These are phyloP conservation scores for Ophioninae sp. DNA, from an alignment of 2,888 invertebrate species.

Conservation along the genomic window DNA sequence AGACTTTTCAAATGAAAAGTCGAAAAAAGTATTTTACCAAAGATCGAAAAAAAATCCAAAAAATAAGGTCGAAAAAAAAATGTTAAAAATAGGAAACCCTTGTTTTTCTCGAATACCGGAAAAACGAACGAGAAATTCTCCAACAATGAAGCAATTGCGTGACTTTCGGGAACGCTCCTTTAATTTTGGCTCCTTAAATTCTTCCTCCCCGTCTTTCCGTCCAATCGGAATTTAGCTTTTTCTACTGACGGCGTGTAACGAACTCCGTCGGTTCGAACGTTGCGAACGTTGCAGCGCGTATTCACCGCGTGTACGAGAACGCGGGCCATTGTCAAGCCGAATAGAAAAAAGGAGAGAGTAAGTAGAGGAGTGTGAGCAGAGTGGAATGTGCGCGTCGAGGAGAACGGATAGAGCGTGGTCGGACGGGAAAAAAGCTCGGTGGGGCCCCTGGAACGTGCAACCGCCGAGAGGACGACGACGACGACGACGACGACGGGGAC, in stretches of 20 bases:
- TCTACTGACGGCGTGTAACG: neutral
- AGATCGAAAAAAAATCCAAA: too few relatives aligned
- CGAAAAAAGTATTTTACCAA: too few relatives aligned
- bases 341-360: constrained; percentile 9
- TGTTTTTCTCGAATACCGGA: too few relatives aligned
- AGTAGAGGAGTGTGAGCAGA: constrained; percentile 50
- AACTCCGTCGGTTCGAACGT: constrained; percentile 1
- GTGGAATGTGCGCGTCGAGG: constrained; percentile 40
- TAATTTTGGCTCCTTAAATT: neutral
- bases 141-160: too few relatives aligned
- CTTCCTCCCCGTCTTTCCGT: neutral
- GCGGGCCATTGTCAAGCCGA: constrained; percentile 29
- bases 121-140: too few relatives aligned
- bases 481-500: constrained; percentile 64
- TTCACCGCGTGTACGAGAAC: constrained; percentile 46
- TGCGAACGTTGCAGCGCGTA: constrained; percentile 13
- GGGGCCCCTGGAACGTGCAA: constrained; percentile 28
- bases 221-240: neutral
- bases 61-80: too few relatives aligned
- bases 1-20: too few relatives aligned
- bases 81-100: too few relatives aligned
- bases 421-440: constrained; percentile 36
- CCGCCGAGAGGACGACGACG: constrained; percentile 58
- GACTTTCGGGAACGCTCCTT: neutral
- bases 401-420: constrained; percentile 35